A percentile compares a stretch with the other conserved stretches of the same genome.
Evolutionary conservation across 1,140 invertebrate genomes (phyloP).

Genomic region (Drosophila burlai): DNA sequence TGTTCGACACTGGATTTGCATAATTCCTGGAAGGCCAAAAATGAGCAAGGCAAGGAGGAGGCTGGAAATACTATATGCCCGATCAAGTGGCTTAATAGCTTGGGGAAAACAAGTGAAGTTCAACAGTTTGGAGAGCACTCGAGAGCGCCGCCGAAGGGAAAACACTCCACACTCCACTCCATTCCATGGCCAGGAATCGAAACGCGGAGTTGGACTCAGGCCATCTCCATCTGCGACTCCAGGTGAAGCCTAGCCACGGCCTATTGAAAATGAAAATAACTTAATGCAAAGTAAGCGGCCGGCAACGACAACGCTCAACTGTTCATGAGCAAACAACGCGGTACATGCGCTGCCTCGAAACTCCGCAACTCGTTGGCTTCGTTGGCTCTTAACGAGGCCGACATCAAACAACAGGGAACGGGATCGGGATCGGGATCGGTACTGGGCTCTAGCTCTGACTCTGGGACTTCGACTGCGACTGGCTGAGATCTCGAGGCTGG

Average conservation of each 20-base stretch:
- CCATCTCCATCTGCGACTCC: constrained; percentile 7
- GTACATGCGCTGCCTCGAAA: constrained; percentile 36
- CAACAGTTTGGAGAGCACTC: constrained; percentile 82
- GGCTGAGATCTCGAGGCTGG: constrained; percentile 57
- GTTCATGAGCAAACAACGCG: constrained; percentile 76
- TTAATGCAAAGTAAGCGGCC: constrained; percentile 81
- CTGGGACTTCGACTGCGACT: not conserved
- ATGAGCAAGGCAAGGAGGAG: constrained; percentile 22
- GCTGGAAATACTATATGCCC: constrained; percentile 19
- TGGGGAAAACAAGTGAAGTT: constrained; percentile 83
- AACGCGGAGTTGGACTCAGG: constrained; percentile 14
- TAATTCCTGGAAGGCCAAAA: constrained; percentile 75
- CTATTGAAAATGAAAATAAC: constrained; percentile 84
- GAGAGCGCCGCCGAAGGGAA: constrained; percentile 72
- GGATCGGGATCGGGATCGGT: constrained; percentile 18
- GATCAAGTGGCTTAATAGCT: constrained; percentile 81
- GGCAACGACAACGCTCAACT: constrained; percentile 66
- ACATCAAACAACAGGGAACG: constrained; percentile 71
- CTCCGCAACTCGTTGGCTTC: constrained; percentile 78
- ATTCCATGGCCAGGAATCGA: constrained; percentile 53
- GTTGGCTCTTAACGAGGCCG: constrained; percentile 83
- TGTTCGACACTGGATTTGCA: constrained; percentile 71
- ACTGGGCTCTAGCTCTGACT: not conserved
- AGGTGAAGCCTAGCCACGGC: constrained; percentile 62
- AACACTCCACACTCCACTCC: constrained; percentile 56